A percentile compares a stretch with the other conserved stretches of the same genome.
phyloP scores from a whole-genome alignment of 2,113 vertebrate genomes.

The Callospermophilus lateralis region DNA sequence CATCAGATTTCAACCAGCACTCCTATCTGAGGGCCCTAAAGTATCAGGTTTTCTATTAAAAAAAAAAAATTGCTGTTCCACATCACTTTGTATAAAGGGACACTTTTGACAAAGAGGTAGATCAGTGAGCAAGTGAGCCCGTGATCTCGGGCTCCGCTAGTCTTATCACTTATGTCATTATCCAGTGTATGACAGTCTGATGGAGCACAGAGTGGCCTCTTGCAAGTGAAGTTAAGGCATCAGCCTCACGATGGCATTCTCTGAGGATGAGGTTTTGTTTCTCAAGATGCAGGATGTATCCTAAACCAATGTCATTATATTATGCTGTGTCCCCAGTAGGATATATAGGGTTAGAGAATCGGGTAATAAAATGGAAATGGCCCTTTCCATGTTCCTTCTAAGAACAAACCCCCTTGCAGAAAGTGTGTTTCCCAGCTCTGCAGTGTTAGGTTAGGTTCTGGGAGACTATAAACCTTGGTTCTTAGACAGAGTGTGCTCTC shows the following conservation, averaged over 20 bases:
- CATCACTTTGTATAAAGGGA: not conserved
- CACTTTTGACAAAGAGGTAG: not conserved
- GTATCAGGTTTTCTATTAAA: not conserved
- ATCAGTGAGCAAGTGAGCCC: not conserved
- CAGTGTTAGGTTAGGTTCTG: not conserved
- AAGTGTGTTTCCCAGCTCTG: not conserved
- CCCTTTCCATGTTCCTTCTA: not conserved
- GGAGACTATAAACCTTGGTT: not conserved
- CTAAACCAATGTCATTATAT: not conserved
- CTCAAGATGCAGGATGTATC: not conserved
- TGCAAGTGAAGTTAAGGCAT: not conserved
- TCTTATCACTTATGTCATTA: not conserved
- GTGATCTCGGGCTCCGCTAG: not conserved
- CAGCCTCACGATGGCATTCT: not conserved
- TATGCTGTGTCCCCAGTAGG: not conserved
- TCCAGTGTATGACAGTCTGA: not conserved
- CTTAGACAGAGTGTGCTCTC: not conserved
- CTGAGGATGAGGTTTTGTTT: not conserved
- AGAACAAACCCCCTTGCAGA: not conserved
- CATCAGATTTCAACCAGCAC: not conserved
- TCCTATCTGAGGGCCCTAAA: not conserved
- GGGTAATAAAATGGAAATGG: not conserved
- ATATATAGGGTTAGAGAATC: not conserved
- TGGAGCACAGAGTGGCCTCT: not conserved
- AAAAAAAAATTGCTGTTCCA: not conserved